A percentile compares a stretch with the other conserved stretches of the same genome.
Conservation (phyloP, 2,797 vertebrate genomes). For the Alosa sapidissima region DNA sequence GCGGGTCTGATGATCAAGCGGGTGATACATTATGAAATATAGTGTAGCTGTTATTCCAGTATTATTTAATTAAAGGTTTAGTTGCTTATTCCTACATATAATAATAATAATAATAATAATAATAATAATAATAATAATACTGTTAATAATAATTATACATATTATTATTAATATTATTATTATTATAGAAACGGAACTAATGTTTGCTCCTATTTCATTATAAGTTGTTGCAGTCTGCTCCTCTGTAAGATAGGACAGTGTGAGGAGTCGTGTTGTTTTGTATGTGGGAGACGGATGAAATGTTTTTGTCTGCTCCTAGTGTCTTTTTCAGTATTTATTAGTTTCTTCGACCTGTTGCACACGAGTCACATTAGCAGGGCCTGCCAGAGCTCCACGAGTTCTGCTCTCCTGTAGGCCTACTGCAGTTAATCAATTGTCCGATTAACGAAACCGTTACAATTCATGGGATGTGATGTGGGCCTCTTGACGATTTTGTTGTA, state of each 20-base stretch:
- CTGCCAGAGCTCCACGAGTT: not conserved
- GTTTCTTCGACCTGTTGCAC: slow-evolving; percentile 17
- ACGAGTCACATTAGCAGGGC: slow-evolving; percentile 21
- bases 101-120: not conserved
- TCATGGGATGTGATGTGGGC: slow-evolving; percentile 7
- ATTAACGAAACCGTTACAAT: slow-evolving; percentile 15
- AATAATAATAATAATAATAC: slow-evolving; percentile 10
- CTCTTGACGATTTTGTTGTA: slow-evolving; percentile 11
- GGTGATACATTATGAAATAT: not conserved
- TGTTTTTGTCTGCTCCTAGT: slow-evolving; percentile 3
- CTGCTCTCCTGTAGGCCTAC: not conserved
- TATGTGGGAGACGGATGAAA: slow-evolving; percentile 15
- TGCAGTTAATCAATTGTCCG: slow-evolving; percentile 20
- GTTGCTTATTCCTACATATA: not conserved
- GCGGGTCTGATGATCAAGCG: not conserved
- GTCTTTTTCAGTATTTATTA: slow-evolving; percentile 21
- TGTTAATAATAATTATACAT: not conserved
- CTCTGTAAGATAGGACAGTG: slow-evolving; percentile 12
- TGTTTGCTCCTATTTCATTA: not conserved
- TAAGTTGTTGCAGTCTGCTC: slow-evolving; percentile 11
- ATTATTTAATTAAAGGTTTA: not conserved
- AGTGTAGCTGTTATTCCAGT: not conserved
- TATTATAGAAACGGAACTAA: not conserved
- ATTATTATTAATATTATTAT: not conserved
- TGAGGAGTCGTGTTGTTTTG: slow-evolving; percentile 14